Conservation (phyloP, 2,888 invertebrate species). For the Nebria brevicollis region DNA sequence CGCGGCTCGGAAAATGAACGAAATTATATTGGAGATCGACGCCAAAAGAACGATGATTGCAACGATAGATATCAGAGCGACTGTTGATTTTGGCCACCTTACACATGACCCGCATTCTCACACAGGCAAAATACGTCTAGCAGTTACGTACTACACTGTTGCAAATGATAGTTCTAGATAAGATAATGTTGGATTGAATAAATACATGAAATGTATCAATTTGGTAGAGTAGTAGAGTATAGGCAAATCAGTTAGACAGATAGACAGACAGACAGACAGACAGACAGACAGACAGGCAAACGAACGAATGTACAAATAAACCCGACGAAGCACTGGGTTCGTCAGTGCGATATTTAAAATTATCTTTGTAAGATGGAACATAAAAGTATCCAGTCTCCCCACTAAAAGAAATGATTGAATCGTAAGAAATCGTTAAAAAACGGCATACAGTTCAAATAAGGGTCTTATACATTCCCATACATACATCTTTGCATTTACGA, state of each 20-base stretch:
- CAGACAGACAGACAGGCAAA: not conserved
- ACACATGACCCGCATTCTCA: too few species aligned
- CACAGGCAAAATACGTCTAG: too few species aligned
- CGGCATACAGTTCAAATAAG: conserved; percentile 36
- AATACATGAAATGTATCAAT: not conserved
- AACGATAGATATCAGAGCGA: conserved; percentile 30
- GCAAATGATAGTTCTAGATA: too few species aligned
- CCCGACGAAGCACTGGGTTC: conserved; percentile 16
- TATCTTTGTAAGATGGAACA: conserved; percentile 30
- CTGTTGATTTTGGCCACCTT: conserved; percentile 25
- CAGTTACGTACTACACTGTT: too few species aligned
- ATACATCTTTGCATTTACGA: conserved; percentile 51
- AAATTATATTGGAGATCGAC: conserved; percentile 53
- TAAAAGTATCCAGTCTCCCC: conserved; percentile 32
- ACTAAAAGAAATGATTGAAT: conserved; percentile 44
- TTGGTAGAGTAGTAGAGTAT: not conserved
- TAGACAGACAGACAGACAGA: not conserved
- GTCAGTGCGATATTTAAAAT: conserved; percentile 32
- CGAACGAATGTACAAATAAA: conserved; percentile 17
- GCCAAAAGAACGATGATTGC: conserved; percentile 51
- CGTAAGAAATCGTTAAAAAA: conserved; percentile 37
- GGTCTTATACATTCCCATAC: conserved; percentile 28
- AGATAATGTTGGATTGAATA: too few species aligned
- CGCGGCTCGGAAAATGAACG: conserved; percentile 35
- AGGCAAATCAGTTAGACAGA: not conserved